These are phyloP conservation scores for Mamestra configurata DNA, from an alignment of 1,140 invertebrate genomes.

Conservation along the genomic window DNA sequence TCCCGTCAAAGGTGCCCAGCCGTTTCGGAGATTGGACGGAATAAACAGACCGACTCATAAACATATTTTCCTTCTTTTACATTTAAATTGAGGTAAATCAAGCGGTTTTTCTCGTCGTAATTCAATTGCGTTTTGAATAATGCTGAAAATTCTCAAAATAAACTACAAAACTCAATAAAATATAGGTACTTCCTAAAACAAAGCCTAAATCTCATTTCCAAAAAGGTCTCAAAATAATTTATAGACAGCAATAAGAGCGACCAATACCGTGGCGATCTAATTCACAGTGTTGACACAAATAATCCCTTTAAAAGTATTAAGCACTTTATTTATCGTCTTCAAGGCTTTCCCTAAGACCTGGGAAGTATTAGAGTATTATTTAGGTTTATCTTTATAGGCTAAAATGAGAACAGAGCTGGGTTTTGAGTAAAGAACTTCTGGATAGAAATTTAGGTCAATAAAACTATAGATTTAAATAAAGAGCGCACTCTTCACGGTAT, in stretches of 20 bases:
- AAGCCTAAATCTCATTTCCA: background rate
- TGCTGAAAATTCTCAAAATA: no score
- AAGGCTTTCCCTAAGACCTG: conserved; percentile 13
- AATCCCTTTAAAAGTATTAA: conserved; percentile 47
- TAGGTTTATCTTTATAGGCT: conserved; percentile 18
- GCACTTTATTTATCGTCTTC: conserved; percentile 25
- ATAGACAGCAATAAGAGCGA: conserved; percentile 13
- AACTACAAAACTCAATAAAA: background rate
- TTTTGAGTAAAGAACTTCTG: background rate
- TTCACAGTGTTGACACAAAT: conserved; percentile 31
- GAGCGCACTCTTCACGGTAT: no score
- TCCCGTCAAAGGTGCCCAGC: no score
- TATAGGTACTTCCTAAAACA: background rate
- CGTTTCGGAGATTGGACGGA: no score
- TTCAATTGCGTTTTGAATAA: no score
- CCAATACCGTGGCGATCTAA: conserved; percentile 22
- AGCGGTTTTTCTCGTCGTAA: no score
- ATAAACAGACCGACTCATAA: no score
- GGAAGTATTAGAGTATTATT: conserved; percentile 1
- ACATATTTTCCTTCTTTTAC: no score
- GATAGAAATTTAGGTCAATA: no score
- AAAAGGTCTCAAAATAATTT: conserved; percentile 1
- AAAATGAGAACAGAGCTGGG: background rate
- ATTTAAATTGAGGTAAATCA: no score
- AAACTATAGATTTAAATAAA: no score